Base-by-base conservation (phyloP, 2,797 vertebrate genomes). In the Meda fulgida region DNA sequence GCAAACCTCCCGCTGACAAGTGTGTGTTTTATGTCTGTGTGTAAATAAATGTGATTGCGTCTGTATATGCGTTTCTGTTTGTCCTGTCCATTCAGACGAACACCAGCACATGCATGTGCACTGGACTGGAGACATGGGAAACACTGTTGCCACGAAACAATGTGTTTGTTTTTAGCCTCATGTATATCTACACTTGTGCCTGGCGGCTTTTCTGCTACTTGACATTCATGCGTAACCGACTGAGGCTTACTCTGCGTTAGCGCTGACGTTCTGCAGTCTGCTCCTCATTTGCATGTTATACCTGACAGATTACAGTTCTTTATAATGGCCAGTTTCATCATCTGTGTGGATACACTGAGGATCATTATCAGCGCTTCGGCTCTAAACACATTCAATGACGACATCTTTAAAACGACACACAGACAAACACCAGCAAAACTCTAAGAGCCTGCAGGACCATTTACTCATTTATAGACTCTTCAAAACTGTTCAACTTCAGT, bases 141-240 rank as follows among this genome's bases (percentile, higher is more conserved):
- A 31, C 40, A 40, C 43, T 58, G 26, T 80, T 81, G 80, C 60
- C 65, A 78, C 78, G 82, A 69, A 23, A 67, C 34, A 43, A 43
- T 58, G 29, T 34, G 65, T 40, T 70, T 65, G 40, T 67, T 31
- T 84, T 11, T 16, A 43, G 48, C 48, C n/a, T 58, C 51, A 46
- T 75, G 82, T 21, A 51, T 79, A 38, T 84, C 53, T 78, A 84
- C 55, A 78, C 65, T 34, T 86, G 84, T 43, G 51, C 85, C 81
- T 65, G 77, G 40, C 70, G 80, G 72, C 71, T 46, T 81, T 78
- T 84, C 48, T 63, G 83, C 67, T 73, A 69, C 85, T 91, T 92
- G 89, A 92, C 91, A 91, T 92, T 93, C 90, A 29, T 90, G 91
- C 88, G 91, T 92, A 92, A 93, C 87, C 89, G 87, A 63, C 40